phyloP scores from a whole-genome alignment of 1,140 invertebrate genomes.

The Propsilocerus akamusi region DNA sequence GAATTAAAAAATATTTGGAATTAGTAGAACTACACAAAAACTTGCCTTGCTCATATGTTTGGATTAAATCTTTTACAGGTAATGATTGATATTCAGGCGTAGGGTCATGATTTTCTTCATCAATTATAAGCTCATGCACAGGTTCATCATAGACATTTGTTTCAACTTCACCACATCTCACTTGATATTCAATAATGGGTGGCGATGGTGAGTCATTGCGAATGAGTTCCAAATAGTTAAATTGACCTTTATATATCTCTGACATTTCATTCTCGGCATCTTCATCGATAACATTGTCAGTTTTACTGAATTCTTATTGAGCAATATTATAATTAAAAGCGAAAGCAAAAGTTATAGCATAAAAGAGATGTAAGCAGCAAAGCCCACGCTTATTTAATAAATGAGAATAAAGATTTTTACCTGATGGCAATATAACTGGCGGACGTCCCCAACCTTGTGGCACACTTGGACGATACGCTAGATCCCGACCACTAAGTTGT shows the following conservation, averaged over 20 bases:
- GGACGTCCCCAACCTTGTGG: slow-evolving; percentile 31
- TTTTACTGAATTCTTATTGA: not conserved
- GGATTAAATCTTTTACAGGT: not conserved
- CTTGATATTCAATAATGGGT: not conserved
- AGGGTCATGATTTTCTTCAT: not conserved
- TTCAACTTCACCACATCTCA: not conserved
- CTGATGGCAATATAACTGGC: slow-evolving; percentile 16
- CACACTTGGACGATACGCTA: slow-evolving; percentile 29
- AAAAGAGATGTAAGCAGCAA: not conserved
- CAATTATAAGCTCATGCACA: not conserved
- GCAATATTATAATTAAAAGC: not conserved
- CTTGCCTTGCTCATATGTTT: not conserved
- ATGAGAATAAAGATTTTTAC: slow-evolving; percentile 10
- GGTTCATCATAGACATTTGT: not conserved
- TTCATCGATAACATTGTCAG: not conserved
- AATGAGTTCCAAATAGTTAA: not conserved
- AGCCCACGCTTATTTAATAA: not conserved
- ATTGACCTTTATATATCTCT: not conserved
- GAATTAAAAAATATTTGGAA: too few relatives aligned
- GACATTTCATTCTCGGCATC: not conserved
- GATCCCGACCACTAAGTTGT: slow-evolving; percentile 9
- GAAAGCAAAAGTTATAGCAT: not conserved
- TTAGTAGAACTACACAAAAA: not conserved
- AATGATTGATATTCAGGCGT: not conserved
- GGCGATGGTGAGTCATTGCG: not conserved